A percentile compares a stretch with the other conserved stretches of the same genome.
These are phyloP conservation scores for Argynnis bischoffii DNA, from an alignment of 2,888 invertebrate species.

Conservation along the genomic window DNA sequence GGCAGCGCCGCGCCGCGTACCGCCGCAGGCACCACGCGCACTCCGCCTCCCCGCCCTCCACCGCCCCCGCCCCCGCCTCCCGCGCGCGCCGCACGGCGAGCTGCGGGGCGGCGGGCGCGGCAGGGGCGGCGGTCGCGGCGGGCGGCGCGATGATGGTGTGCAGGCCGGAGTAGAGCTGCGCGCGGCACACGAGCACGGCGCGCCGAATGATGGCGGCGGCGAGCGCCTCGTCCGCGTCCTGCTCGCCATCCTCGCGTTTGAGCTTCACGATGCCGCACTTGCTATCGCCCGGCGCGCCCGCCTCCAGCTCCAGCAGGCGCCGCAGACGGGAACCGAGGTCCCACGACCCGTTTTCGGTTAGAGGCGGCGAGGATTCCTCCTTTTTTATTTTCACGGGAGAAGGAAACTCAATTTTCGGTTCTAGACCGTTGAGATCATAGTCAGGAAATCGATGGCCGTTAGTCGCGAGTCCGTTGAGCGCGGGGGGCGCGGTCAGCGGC, in stretches of 20 bases:
- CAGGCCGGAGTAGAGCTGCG: conserved; percentile 81
- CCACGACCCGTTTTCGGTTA: conserved; percentile 30
- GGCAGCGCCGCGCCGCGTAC: conserved; percentile 61
- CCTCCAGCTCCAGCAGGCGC: conserved; percentile 49
- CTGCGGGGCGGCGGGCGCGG: conserved; percentile 57
- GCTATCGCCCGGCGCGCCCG: conserved; percentile 10
- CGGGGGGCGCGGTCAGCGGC: conserved; percentile 34
- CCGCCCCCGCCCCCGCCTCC: too few species aligned
- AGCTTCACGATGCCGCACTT: conserved; percentile 12
- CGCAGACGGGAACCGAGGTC: conserved; percentile 48
- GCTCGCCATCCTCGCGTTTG: conserved; percentile 34
- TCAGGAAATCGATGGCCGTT: conserved; percentile 31
- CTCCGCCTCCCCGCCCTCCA: conserved; percentile 49
- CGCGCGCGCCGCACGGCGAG: too few species aligned
- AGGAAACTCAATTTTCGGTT: conserved; percentile 30
- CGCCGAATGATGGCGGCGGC: conserved; percentile 74
- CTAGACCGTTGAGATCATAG: conserved; percentile 8
- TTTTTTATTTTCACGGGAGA: conserved; percentile 40
- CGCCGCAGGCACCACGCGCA: conserved; percentile 64
- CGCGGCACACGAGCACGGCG: conserved; percentile 74
- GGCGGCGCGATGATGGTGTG: conserved; percentile 82
- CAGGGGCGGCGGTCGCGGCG: conserved; percentile 52
- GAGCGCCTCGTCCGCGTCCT: conserved; percentile 48
- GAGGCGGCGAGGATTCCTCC: conserved; percentile 38
- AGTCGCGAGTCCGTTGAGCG: conserved; percentile 27